Base-by-base conservation (phyloP, 2,888 invertebrate genomes). In the Pyralis farinalis region DNA sequence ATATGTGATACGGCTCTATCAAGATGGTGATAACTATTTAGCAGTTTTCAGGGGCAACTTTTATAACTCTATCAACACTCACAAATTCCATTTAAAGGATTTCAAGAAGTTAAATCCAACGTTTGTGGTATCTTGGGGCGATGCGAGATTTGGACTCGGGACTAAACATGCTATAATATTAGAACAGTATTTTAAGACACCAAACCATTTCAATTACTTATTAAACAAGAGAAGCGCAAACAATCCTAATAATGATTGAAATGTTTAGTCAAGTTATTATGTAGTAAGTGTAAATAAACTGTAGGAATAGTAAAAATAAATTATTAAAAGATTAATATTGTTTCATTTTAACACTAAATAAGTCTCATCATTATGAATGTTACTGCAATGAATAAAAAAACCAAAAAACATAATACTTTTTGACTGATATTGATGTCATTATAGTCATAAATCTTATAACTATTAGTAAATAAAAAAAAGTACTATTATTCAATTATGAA, bases 171-270 rank as follows among this genome's bases (percentile, higher is more conserved):
- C 68, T 5, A 85, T 88, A 29, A 49, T 88, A 42, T 51, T 88
- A 28, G 82, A 84, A 31, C 55, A 70, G 29, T 83, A 86, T 50
- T 88, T 88, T 40, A 87, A 84, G 53, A 80, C 84, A 8, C 84
- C 86, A 20, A 78, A 83, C 55, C 62, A 81, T 61, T 82, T 79
- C 12, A 81, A 85, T 47, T 65, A 73, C 47, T 65, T 87, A 57
- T 36, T 83, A 5, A 55, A 58, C 44, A 80, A 81, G 47, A 71
- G 47, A 39, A 70, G 65, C 41, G 38, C 43, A 2, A 34, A 48
- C 12, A 52, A 53, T 37, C 53, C 61, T 27, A 44, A 48, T 7
- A 46, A 49, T 7, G 38, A 47, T 33, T 44, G 43, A 22, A 29
- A 20, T 12, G 8, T 9, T n/a, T 21, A 39, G 12, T 37, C 22